Conservation (phyloP, 2,888 invertebrate species). For the Ectobius pallidus region DNA sequence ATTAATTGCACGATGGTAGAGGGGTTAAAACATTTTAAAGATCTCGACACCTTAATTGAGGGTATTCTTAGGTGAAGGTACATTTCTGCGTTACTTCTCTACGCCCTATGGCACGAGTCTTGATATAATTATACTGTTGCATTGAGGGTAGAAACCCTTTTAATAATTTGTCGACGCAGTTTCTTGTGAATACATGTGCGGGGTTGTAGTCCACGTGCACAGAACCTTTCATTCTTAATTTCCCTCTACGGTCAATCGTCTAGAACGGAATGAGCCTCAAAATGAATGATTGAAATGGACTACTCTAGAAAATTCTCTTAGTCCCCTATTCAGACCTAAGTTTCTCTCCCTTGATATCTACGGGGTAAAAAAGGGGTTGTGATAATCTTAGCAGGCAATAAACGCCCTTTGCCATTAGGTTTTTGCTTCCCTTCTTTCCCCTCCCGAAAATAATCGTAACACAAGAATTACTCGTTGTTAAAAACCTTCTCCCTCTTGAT, state of each 20-base stretch:
- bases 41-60: no score
- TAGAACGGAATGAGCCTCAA: not conserved
- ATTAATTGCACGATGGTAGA: no score
- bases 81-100: no score
- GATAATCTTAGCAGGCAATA: conserved; percentile 26
- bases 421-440: conserved; percentile 1
- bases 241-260: not conserved
- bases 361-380: not conserved
- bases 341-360: not conserved
- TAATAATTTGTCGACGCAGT: no score
- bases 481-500: not conserved
- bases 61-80: no score
- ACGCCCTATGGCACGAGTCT: no score
- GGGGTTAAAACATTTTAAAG: no score
- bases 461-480: conserved; percentile 15
- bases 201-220: no score
- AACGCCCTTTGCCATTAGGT: conserved; percentile 24
- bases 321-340: not conserved
- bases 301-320: not conserved
- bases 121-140: no score
- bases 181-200: no score
- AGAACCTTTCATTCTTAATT: no score
- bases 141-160: no score
- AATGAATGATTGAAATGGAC: conserved; percentile 5
- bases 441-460: conserved; percentile 20